These are phyloP conservation scores for Ips nitidus DNA, from an alignment of 1,140 invertebrate genomes.

Conservation along the genomic window DNA sequence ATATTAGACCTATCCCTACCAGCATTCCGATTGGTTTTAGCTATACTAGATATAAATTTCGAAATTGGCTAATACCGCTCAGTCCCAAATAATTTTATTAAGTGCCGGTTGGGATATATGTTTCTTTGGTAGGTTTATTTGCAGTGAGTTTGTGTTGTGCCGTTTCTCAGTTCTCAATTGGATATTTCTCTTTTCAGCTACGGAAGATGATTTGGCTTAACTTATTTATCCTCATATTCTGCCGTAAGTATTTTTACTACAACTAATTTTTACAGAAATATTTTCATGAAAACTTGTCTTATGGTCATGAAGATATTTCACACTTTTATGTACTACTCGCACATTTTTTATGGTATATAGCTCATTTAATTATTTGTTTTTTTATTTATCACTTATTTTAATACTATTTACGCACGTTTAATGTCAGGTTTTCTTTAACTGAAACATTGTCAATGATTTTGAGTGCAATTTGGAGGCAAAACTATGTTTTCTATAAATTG, in stretches of 20 bases:
- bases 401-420: too few species aligned
- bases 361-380: too few species aligned
- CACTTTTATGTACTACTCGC: not conserved
- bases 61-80: constrained; percentile 27
- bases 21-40: constrained; percentile 6
- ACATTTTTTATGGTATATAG: not conserved
- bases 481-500: too few species aligned
- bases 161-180: constrained; percentile 14
- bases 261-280: constrained; percentile 7
- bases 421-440: too few species aligned
- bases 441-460: too few species aligned
- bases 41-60: constrained; percentile 34
- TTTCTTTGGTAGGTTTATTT: constrained; percentile 38
- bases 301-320: constrained; percentile 33
- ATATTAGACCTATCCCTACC: constrained; percentile 25
- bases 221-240: constrained; percentile 22
- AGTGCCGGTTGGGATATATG: constrained; percentile 31
- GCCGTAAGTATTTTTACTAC: constrained; percentile 24
- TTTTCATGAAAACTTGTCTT: constrained; percentile 30
- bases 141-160: constrained; percentile 20
- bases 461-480: too few species aligned
- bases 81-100: constrained; percentile 32
- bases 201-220: constrained; percentile 24
- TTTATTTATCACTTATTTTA: too few species aligned
- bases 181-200: constrained; percentile 33